Evolutionary conservation across 2,888 invertebrate species (phyloP).

Genomic region (Ophioninae sp.): DNA sequence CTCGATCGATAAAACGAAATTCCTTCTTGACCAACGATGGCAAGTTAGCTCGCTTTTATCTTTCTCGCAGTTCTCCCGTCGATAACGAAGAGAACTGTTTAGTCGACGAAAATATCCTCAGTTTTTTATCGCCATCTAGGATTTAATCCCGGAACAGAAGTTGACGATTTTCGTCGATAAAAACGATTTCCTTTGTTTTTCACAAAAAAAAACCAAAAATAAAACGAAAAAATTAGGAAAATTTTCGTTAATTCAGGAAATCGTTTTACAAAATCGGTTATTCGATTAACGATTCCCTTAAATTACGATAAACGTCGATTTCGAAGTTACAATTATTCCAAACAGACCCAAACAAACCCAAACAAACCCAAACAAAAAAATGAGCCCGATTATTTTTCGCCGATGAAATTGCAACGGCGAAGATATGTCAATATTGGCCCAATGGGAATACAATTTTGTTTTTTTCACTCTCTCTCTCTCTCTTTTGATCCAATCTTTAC

Average conservation of each 20-base stretch:
- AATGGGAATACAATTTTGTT: constrained; percentile 73
- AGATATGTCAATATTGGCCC: constrained; percentile 28
- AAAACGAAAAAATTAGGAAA: constrained; percentile 11
- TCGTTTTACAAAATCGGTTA: not conserved
- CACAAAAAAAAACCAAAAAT: not conserved
- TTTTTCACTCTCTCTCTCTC: constrained; percentile 20
- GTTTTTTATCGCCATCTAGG: constrained; percentile 45
- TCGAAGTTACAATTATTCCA: not conserved
- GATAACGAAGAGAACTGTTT: constrained; percentile 18
- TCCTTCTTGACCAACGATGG: constrained; percentile 36
- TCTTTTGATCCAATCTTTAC: constrained; percentile 17
- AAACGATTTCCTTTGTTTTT: constrained; percentile 9
- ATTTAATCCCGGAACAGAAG: constrained; percentile 18
- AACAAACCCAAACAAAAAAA: not conserved
- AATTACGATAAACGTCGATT: not conserved
- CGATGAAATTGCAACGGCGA: not conserved
- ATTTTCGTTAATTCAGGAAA: not conserved
- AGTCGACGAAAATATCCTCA: not conserved
- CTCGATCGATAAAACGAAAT: constrained; percentile 1
- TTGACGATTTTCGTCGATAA: not conserved
- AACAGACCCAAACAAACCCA: not conserved
- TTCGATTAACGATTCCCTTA: not conserved
- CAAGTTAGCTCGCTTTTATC: constrained; percentile 28
- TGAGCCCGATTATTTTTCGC: not conserved
- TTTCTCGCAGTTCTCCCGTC: not conserved